Base-by-base conservation (phyloP, 2,113 vertebrate species). In the Periophthalmodon schlosseri region DNA sequence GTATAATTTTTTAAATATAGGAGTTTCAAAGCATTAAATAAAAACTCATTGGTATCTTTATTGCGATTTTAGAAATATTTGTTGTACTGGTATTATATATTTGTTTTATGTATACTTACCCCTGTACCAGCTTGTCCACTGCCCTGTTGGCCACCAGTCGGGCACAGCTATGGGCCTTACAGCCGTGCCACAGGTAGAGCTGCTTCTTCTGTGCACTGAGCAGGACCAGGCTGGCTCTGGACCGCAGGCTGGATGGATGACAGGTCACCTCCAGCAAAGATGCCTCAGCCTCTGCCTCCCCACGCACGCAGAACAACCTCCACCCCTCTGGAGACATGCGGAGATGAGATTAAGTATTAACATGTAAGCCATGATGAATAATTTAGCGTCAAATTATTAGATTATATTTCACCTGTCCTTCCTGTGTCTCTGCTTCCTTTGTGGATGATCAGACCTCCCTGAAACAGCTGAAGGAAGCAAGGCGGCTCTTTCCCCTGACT, bases 381-480 rank as follows among this genome's bases (percentile, higher is more conserved):
- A 47, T 68, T 47, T 14, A 66, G 8, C 24, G 14, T 23, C 9
- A 34, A 16, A 11, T 44, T n/a, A 39, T 44, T 39, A 21, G 9
- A 39, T 65, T n/a, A 39, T 13, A 44, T 65, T 13, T 46, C 72
- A 95, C 93, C 92, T 77, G 76, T 85, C 75, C 71, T 84, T 12
- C 70, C 21, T 0, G 46, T n/a, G 50, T 89, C 83, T 80, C 93
- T 92, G 50, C 87, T 91, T 72, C 93, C 94, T 61, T 73, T 87
- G 72, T 95, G 94, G 79, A 95, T 90, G 54, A 93, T 78, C 76
- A 95, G 73, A 57, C 92, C 93, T 73, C 94, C 94, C 75, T 91
- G 90, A 86, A 95, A 95, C 9, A 95, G 91, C 82, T 95, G 94
- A 15, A 94, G 91, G 83, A 95, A 95, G 70, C 93, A 95, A 0